Evolutionary conservation across 2,113 vertebrate species (phyloP).

Genomic region (Propithecus coquereli): DNA sequence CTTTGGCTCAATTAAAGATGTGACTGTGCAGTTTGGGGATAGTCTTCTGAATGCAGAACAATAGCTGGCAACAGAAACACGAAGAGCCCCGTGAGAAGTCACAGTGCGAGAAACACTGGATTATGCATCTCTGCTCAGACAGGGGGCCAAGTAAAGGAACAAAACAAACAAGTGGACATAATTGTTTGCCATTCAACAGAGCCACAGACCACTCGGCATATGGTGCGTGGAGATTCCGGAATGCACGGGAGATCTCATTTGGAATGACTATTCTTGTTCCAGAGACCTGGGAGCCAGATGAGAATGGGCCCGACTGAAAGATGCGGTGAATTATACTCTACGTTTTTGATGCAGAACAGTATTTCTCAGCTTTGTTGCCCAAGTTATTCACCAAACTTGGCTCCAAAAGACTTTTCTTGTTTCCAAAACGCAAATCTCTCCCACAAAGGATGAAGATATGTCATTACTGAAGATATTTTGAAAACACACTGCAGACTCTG

Average conservation of each 20-base stretch:
- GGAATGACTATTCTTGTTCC: constrained; percentile 24
- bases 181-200: constrained; percentile 32
- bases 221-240: constrained; percentile 33
- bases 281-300: constrained; percentile 57
- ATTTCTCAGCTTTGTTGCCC: not conserved
- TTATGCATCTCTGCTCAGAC: constrained; percentile 46
- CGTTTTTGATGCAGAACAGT: not conserved
- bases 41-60: constrained; percentile 44
- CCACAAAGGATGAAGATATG: not conserved
- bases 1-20: constrained; percentile 35
- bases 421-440: constrained; percentile 12
- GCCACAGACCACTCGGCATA: not conserved
- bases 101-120: not conserved
- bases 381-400: constrained; percentile 19
- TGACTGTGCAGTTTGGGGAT: constrained; percentile 22
- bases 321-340: not conserved
- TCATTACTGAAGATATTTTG: not conserved
- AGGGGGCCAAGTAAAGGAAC: constrained; percentile 10
- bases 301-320: not conserved
- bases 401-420: not conserved
- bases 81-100: constrained; percentile 39
- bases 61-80: constrained; percentile 35
- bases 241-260: not conserved
- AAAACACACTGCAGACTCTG: not conserved
- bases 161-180: constrained; percentile 51